These are phyloP conservation scores for Ornithoptera priamus DNA, from an alignment of 2,888 invertebrate species.

Conservation along the genomic window DNA sequence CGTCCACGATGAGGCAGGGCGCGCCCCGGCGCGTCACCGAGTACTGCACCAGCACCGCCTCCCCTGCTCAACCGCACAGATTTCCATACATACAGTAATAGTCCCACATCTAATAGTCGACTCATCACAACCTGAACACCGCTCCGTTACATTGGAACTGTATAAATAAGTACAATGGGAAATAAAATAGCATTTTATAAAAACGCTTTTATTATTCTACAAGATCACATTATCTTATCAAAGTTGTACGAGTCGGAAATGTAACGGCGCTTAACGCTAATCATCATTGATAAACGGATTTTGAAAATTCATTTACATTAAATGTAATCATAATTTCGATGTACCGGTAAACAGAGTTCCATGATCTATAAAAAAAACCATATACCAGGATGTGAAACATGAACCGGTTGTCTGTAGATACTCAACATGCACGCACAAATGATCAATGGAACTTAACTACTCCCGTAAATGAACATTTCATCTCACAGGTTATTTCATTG, in stretches of 20 bases:
- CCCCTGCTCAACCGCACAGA: constrained; percentile 39
- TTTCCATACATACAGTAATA: constrained; percentile 7
- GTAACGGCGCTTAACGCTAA: constrained; percentile 8
- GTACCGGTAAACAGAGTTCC: neutral
- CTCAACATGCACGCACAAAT: neutral
- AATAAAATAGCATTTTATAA: constrained; percentile 27
- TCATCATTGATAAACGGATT: constrained; percentile 19
- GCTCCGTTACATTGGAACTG: constrained; percentile 2
- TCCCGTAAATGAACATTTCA: neutral
- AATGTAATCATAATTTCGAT: constrained; percentile 1
- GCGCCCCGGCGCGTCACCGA: constrained; percentile 71
- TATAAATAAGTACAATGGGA: neutral
- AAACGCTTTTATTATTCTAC: constrained; percentile 37
- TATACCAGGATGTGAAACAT: neutral
- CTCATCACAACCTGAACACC: neutral
- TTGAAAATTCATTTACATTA: constrained; percentile 24
- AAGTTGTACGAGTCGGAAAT: constrained; percentile 26
- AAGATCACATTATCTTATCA: constrained; percentile 35
- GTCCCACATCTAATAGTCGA: neutral
- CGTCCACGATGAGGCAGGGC: constrained; percentile 63
- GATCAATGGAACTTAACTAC: neutral
- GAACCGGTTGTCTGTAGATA: neutral
- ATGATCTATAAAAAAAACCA: neutral
- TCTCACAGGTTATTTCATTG: constrained; percentile 7
- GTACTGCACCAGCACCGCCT: constrained; percentile 53